A percentile compares a stretch with the other conserved stretches of the same genome.
These are phyloP conservation scores for Coenobita brevimanus DNA, from an alignment of 1,140 invertebrate genomes.

Conservation along the genomic window DNA sequence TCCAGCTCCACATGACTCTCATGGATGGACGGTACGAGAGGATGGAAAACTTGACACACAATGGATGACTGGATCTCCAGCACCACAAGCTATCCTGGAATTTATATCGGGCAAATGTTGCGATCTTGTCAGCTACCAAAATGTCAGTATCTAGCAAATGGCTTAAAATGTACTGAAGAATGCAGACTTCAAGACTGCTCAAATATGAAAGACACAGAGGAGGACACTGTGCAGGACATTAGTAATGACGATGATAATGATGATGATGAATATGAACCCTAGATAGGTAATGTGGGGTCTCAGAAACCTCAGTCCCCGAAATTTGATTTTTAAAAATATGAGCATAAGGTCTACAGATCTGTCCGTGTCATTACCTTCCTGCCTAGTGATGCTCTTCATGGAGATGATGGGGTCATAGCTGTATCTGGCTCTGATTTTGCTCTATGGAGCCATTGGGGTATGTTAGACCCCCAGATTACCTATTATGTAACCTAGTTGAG, in stretches of 20 bases:
- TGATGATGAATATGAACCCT: slow-evolving; percentile 6
- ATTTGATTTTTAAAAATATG: too few species aligned
- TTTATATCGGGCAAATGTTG: slow-evolving; percentile 1
- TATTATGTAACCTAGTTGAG: too few species aligned
- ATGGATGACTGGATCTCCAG: slow-evolving; percentile 30
- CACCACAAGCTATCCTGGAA: slow-evolving; percentile 9
- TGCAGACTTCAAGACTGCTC: slow-evolving; percentile 13
- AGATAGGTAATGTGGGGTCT: too few species aligned
- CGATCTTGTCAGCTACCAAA: not conserved
- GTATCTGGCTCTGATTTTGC: too few species aligned
- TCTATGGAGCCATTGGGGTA: too few species aligned
- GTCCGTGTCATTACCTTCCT: too few species aligned
- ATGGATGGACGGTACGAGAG: slow-evolving; percentile 29
- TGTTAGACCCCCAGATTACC: too few species aligned
- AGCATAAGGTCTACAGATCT: too few species aligned
- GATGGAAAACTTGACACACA: slow-evolving; percentile 14
- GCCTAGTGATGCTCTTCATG: too few species aligned
- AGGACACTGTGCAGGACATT: slow-evolving; percentile 2
- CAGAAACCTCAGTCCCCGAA: too few species aligned
- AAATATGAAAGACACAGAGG: slow-evolving; percentile 6
- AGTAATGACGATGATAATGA: slow-evolving; percentile 21
- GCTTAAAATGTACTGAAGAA: not conserved
- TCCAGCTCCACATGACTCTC: not conserved
- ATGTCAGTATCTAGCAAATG: slow-evolving; percentile 12
- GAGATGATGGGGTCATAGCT: too few species aligned